Percentiles rank a stretch among this genome's conserved stretches.
These are phyloP conservation scores for Rhegmatorhina hoffmannsi DNA, from an alignment of 2,113 vertebrate species.

Conservation along the genomic window DNA sequence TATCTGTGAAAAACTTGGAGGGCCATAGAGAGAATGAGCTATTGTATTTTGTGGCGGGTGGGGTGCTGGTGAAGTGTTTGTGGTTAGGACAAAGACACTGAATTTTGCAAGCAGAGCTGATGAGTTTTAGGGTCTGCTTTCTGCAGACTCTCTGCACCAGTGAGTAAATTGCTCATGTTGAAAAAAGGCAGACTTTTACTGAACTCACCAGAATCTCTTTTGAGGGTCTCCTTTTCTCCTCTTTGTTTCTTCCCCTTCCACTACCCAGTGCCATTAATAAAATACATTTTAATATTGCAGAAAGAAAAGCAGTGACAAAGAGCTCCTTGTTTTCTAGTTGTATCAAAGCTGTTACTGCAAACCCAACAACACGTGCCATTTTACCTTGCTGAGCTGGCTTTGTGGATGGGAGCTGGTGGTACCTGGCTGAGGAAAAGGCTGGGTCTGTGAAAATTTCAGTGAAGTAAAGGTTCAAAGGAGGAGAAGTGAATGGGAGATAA, in stretches of 20 bases:
- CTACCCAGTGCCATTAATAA: background rate
- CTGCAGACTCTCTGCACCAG: conserved; percentile 4
- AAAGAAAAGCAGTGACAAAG: background rate
- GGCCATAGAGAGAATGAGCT: conserved; percentile 1
- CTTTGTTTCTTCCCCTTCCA: background rate
- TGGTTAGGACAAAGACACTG: conserved; percentile 48
- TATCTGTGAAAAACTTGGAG: conserved; percentile 52
- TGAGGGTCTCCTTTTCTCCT: background rate
- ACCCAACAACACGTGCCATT: background rate
- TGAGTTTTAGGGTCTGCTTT: conserved; percentile 42
- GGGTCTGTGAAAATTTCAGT: background rate
- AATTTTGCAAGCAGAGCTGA: conserved; percentile 22
- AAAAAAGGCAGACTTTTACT: background rate
- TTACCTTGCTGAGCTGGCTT: background rate
- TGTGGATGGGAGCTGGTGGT: background rate
- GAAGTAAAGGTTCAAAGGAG: conserved; percentile 45
- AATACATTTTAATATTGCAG: background rate
- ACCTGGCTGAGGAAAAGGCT: conserved; percentile 22
- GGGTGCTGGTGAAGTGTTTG: conserved; percentile 58
- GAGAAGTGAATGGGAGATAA: conserved; percentile 38
- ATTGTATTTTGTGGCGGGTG: conserved; percentile 42
- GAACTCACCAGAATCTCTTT: background rate
- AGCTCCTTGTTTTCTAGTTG: background rate
- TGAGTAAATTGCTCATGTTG: background rate
- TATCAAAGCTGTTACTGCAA: background rate